Percentiles rank a stretch among this genome's conserved stretches.
These are phyloP conservation scores for Callopanchax toddi DNA, from an alignment of 2,113 vertebrate genomes.

Conservation along the genomic window DNA sequence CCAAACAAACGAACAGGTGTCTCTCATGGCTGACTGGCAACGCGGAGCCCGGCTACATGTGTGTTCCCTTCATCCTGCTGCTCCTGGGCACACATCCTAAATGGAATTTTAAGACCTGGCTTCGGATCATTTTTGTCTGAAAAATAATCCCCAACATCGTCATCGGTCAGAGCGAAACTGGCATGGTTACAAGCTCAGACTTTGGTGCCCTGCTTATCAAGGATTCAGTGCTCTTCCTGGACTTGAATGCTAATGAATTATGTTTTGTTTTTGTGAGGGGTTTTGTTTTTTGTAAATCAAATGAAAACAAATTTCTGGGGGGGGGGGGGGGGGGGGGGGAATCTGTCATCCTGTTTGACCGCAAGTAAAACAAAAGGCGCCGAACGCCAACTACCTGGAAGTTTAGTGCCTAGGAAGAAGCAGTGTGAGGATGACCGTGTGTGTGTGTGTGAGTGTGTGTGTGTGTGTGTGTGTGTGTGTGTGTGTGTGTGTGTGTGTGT, in stretches of 20 bases:
- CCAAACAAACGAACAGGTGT: conserved; percentile 78
- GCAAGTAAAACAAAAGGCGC: conserved; percentile 9
- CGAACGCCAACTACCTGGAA: conserved; percentile 29
- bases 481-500: conserved; percentile 48
- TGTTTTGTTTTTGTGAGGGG: no score
- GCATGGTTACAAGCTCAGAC: conserved; percentile 52
- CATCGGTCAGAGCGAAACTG: conserved; percentile 47
- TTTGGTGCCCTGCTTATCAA: conserved; percentile 60
- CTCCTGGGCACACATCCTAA: conserved; percentile 61
- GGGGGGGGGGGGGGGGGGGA: no score
- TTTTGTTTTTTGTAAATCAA: no score
- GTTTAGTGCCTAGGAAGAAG: conserved; percentile 50
- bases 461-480: conserved; percentile 47
- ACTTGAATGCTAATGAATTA: no score
- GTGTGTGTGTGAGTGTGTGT: conserved; percentile 47
- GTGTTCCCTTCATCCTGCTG: conserved; percentile 62
- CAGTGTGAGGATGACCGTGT: conserved; percentile 41
- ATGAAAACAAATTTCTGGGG: no score
- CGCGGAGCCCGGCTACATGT: conserved; percentile 58
- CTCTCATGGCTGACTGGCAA: conserved; percentile 62
- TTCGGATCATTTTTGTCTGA: conserved; percentile 58
- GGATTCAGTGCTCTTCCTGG: conserved; percentile 40
- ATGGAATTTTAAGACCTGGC: conserved; percentile 74
- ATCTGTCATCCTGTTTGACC: no score
- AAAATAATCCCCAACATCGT: conserved; percentile 60